phyloP scores from a whole-genome alignment of 2,888 invertebrate species.

The Calephelis perditalis region DNA sequence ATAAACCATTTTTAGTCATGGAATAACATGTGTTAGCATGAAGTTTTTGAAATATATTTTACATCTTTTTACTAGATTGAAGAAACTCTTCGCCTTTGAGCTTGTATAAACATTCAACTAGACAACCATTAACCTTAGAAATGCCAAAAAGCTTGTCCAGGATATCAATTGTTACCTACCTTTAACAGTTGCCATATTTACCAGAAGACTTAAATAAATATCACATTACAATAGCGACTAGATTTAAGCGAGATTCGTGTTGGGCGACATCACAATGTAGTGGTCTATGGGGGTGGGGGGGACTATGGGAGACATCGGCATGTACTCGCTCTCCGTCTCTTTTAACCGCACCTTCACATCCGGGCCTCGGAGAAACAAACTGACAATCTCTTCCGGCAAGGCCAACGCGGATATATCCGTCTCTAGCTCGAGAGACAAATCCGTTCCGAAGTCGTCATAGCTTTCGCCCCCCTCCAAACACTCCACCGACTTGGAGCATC shows the following conservation, averaged over 20 bases:
- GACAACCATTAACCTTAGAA: too few species aligned
- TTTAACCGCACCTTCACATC: constrained; percentile 46
- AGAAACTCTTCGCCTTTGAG: too few species aligned
- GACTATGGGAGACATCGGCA: constrained; percentile 64
- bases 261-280: constrained; percentile 67
- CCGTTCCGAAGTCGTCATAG: constrained; percentile 41
- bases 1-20: too few species aligned
- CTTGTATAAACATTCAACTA: too few species aligned
- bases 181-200: neutral
- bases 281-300: constrained; percentile 55
- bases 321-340: constrained; percentile 53
- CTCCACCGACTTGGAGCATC: constrained; percentile 66
- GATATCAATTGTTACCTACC: neutral
- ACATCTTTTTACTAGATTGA: too few species aligned
- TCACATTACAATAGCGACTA: constrained; percentile 32
- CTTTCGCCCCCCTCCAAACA: constrained; percentile 51
- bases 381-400: constrained; percentile 60
- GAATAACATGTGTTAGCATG: too few species aligned
- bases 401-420: constrained; percentile 47
- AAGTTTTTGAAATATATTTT: too few species aligned
- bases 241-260: constrained; percentile 53
- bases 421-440: constrained; percentile 49
- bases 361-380: constrained; percentile 50
- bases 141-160: neutral
- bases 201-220: constrained; percentile 22